Base-by-base conservation (phyloP, 2,113 vertebrate genomes). In the Mastomys coucha region DNA sequence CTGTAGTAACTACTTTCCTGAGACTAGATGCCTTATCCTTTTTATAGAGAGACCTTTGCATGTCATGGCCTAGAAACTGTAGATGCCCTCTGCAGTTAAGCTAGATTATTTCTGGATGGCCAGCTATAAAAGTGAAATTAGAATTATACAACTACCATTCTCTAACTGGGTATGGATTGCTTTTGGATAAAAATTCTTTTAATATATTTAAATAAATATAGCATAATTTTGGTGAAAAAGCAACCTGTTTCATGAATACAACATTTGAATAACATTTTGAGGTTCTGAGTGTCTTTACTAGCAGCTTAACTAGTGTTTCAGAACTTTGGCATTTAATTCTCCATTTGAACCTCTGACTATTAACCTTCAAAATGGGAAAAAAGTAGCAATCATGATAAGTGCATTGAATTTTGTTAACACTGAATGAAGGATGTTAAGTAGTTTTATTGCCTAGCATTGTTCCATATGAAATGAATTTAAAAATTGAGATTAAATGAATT, bases 141-240 rank as follows among this genome's bases (percentile, higher is more conserved):
- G 36, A 96, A 60, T 88, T 84, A 56, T 60, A 22, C 33, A 92
- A n/a, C 42, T 95, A 22, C 33, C 33, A 56, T 36, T 89, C 89
- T 73, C 72, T 89, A 94, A 87, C 24, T 92, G 51, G 26, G 63
- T 28, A 90, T 69, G 36, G 1, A 81, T 92, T 97, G 36, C 16
- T 89, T 95, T 24, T 45, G 49, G 4, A 75, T 84, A 77, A 93
- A 86, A 92, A 93, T 69, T 58, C 90, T 82, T 51, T 94, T 60
- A 22, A 88, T 88, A 19, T 12, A 88, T 20, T 42, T 58, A 73
- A 88, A 8, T 58, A 87, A 22, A 51, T 53, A 26, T n/a, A 72
- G 76, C 88, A 82, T 13, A 72, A 45, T 85, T 97, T 78, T 85
- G 60, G 13, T 84, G 13, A 89, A 91, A 92, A 49, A 42, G 6